Base-by-base conservation (phyloP, 1,140 invertebrate species). In the Drosophila guanche region DNA sequence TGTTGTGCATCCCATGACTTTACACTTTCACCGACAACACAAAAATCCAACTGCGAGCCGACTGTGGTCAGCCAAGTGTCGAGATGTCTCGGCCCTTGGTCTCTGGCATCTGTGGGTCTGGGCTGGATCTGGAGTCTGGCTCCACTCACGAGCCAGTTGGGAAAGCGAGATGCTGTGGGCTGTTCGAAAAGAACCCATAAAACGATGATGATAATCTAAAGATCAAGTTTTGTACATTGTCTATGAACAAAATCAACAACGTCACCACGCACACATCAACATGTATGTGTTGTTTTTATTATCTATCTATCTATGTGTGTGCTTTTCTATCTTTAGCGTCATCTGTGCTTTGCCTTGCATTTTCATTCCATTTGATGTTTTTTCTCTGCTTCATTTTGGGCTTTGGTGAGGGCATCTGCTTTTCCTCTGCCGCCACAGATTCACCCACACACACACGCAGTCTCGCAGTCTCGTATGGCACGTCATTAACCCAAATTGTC, bases 401-500 rank as follows among this genome's bases (percentile, higher is more conserved):
- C 74, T 58, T 70, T 43, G 76, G 75, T 46, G 51, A 53, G 62
- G 67, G 80, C 79, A 84, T 84, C 80, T 86, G 80, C 70, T 75
- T 76, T 85, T 53, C 62, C 67, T 75, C 72, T 59, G 20, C 37
- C 48, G 12, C 22, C 37, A 22, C 8, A 40, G 5, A 12, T 46
- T 33, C 29, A 20, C 12, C 27, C 5, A 22, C 23, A 7, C 48
- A 8, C 2, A 41, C 37, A 41, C 45, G 45, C 59, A 40, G 16
- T 20, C 16, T 20, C 16, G 16, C 37, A 25, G 23, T 56, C 23
- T 42, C 65, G 63, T 55, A 68, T 56, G 50, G 56, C 72, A 77
- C 83, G 55, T 86, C 83, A 86, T 86, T 86, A 88, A 88, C 81
- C 81, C 83, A 85, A 86, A 86, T 86, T 78, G 67, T 80, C 81